Base-by-base conservation (phyloP, 1,140 invertebrate species). In the Drosophila parabipectinata region DNA sequence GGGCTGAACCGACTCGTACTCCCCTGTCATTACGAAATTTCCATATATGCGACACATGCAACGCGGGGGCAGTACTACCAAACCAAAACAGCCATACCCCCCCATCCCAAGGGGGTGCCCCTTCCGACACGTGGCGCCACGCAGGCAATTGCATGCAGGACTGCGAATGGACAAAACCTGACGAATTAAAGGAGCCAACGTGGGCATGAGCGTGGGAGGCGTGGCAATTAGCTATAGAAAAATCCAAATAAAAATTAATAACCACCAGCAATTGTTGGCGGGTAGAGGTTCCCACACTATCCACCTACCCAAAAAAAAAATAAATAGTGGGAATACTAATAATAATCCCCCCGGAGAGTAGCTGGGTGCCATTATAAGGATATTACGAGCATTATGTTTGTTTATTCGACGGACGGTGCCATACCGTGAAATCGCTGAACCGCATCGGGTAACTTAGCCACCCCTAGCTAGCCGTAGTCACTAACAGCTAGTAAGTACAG, bases 361-460 rank as follows among this genome's bases (percentile, higher is more conserved):
- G 53, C 41, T 68, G 47, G 34, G 39, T 66, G 69, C 69, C 59
- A 64, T 72, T 72, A 73, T 74, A 56, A 69, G 56, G 50, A 82
- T 82, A 82, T 79, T 80, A 72, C 66, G 56, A 82, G 79, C 59
- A 77, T 82, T 57, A 82, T 82, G 79, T 82, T 82, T 82, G 79
- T 82, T 82, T 82, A 82, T 77, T 68, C 51, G 60, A 57, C 45
- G 50, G 72, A n/a, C 66, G 72, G 75, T 71, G 75, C 80, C 72
- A 62, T 83, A 72, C 75, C 80, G 71, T 76, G 75, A 85, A 87
- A 81, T 69, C 78, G 79, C 82, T 85, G 78, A 85, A 87, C 74
- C 83, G 64, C 72, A 79, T 69, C 82, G 72, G 48, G 21, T 5
- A 50, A 53, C 52, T 53, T 72, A 53, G 54, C 64, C 51, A 72